Evolutionary conservation across 92 coral and sea anemone genomes (phyloP).

Genomic region (Siderastrea siderea): DNA sequence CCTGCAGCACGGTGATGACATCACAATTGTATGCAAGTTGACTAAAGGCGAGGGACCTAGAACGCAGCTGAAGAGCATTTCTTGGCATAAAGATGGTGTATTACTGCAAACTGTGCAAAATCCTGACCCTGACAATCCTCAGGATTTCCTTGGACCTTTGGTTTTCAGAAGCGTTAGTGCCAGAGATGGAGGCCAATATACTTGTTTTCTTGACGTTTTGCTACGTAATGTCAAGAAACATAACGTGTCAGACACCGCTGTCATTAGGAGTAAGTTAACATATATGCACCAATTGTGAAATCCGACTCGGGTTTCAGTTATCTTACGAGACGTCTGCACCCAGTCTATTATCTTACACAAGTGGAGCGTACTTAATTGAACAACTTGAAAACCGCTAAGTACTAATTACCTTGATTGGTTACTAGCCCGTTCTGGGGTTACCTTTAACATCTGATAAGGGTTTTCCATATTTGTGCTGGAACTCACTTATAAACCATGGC

Average conservation of each 20-base stretch:
- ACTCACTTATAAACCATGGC: too few species aligned
- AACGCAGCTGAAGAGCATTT: conserved; percentile 49
- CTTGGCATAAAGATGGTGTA: conserved; percentile 61
- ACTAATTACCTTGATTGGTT: too few species aligned
- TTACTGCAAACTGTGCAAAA: conserved; percentile 11
- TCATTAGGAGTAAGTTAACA: conserved; percentile 46
- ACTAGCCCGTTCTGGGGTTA: too few species aligned
- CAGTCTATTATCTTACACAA: too few species aligned
- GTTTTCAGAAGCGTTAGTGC: conserved; percentile 4
- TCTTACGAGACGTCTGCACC: too few species aligned
- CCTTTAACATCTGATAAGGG: too few species aligned
- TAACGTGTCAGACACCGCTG: conserved; percentile 44
- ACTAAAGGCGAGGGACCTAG: conserved; percentile 13
- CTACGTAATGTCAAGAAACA: conserved; percentile 26
- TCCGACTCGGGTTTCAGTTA: too few species aligned
- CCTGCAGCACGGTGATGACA: conserved; percentile 17
- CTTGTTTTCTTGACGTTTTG: conserved; percentile 52
- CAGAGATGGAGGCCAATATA: conserved; percentile 61
- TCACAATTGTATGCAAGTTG: conserved; percentile 63
- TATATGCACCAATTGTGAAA: too few species aligned
- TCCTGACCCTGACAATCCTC: conserved; percentile 29
- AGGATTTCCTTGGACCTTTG: conserved; percentile 41
- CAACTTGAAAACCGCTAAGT: too few species aligned
- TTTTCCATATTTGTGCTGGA: too few species aligned
- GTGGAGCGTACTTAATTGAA: too few species aligned